These are phyloP conservation scores for Ephialtes manifestator DNA, from an alignment of 2,888 invertebrate species.

Conservation along the genomic window DNA sequence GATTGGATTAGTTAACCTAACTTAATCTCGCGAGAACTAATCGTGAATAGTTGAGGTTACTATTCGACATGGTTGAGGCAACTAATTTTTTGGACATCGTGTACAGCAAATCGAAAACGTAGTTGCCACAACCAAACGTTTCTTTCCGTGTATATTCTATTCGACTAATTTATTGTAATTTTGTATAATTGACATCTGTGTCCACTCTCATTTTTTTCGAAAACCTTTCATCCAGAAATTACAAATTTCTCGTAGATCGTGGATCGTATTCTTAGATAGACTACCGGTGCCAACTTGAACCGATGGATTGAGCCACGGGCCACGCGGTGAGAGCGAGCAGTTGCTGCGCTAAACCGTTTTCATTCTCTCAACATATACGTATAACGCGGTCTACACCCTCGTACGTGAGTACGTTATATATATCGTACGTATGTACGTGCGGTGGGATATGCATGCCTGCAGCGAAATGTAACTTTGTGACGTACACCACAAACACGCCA, in stretches of 20 bases:
- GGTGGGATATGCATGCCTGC: constrained; percentile 72
- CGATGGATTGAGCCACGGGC: constrained; percentile 76
- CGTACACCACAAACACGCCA: constrained; percentile 83
- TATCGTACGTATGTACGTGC: constrained; percentile 69
- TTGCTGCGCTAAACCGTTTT: constrained; percentile 43
- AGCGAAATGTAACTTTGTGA: constrained; percentile 81
- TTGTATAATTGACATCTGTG: no score
- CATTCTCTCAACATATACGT: constrained; percentile 40
- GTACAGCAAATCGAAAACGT: no score
- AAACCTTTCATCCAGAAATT: neutral
- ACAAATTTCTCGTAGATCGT: neutral
- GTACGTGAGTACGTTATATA: constrained; percentile 37
- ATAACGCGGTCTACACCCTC: neutral
- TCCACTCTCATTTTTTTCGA: no score
- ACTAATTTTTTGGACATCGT: no score
- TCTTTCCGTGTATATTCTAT: no score
- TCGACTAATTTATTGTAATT: no score
- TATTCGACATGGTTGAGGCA: no score
- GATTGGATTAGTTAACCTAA: no score
- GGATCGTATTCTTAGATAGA: constrained; percentile 65
- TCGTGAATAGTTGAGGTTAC: no score
- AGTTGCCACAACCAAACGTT: no score
- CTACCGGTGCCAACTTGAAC: constrained; percentile 73
- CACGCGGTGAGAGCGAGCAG: constrained; percentile 53
- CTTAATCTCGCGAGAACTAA: no score